Evolutionary conservation across 2,797 vertebrate genomes (phyloP), one percentile per base, ranked within the genome.

Genomic region (Etheostoma nigrum): DNA sequence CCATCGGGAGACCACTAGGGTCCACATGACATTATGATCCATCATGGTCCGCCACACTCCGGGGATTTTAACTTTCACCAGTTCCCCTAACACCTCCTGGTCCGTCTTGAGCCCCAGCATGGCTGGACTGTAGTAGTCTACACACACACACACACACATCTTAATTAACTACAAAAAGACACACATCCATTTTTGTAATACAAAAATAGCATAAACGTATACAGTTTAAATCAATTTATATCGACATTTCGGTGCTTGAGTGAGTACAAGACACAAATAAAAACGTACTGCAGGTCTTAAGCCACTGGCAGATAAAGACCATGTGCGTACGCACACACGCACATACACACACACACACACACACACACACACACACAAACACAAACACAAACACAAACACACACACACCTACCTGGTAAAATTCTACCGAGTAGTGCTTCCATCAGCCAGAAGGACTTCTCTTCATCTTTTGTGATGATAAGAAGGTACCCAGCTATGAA

Each of bases 381-480:
- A 72, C 64, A 74, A 14, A 82, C 82, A 71, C 48, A 57, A n/a
- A 36, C 65, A 33, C 36, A 79, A 51, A 58, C 36, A 51, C 30
- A 79, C 62, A 64, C 30, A 55, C 40, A 51, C 10, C 10, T 44
- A 12, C 45, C 42, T 70, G 10, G 90, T 84, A 93, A 79, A 59
- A 93, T 94, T 79, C 89, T 89, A 47, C 90, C 76, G 0, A 95
- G 85, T 8, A 99, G 95, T 48, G 97, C 97, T 30, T 99, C 98
- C 79, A 99, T 89, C 74, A 99, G 93, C 98, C 98, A 99, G 85
- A 99, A 99, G 6, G 98, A 96, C 27, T 97, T 97, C 68, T 99
- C 98, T 85, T 99, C 98, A n/a, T 96, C 96, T 93, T 96, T 97
- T 59, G 97, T 98, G 76, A 98, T 92, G 62, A 99, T 95, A 54